Base-by-base conservation (phyloP, 2,797 vertebrate species). In the Esox masquinongy region DNA sequence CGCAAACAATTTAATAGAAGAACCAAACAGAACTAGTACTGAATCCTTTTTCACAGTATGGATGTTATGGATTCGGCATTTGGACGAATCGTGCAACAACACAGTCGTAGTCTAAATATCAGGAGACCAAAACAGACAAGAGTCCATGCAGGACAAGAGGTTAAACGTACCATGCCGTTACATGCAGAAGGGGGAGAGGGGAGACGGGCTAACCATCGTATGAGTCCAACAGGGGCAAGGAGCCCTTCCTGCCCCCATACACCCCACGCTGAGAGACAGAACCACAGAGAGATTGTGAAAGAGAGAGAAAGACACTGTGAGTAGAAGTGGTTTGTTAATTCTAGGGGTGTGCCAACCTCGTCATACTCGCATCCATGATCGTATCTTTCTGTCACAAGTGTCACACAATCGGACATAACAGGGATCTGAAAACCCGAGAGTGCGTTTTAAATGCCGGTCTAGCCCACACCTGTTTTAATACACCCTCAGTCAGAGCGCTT, bases 91-190 rank as follows among this genome's bases (percentile, higher is more conserved):
- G 2, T 72, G 39, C 43, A 11, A 43, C 9, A 43, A 47, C 43
- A 47, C 43, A 6, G 11, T 47, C 9, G 9, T 47, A 5, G 43
- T 9, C 43, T 7, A n/a, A n/a, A 4, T 9, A 43, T 43, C 43
- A 7, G 9, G 19, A 72, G 12, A 24, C 14, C 72, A 63, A 83
- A 74, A 81, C 73, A 70, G 34, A 74, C 39, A 73, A 31, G 76
- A 90, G 91, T 85, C 86, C 92, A 93, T 93, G 93, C 94, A 92
- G 91, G 91, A 89, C 85, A 70, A 87, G 84, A 89, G 89, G 91
- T 86, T 77, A 87, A 87, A 94, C 93, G 93, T 95, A 95, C 94
- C 93, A 95, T 94, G 94, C 94, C 91, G 87, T 92, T 90, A 93
- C 94, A 94, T 94, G 94, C 93, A 94, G 92, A 90, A 86, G 91